Base-by-base conservation (phyloP, 2,797 vertebrate genomes). In the Rachycentron canadum region DNA sequence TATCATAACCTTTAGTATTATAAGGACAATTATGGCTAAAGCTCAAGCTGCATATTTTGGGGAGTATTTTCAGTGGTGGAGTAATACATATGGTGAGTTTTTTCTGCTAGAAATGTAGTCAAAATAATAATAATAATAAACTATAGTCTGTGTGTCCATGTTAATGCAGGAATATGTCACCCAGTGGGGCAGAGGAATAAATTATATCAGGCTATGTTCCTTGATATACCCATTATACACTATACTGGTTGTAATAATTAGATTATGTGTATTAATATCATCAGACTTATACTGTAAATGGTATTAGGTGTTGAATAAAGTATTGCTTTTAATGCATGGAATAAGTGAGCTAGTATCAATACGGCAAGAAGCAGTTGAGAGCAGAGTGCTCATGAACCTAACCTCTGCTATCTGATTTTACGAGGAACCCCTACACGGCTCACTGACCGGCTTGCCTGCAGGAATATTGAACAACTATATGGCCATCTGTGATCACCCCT, bases 401-500 rank as follows among this genome's bases (percentile, higher is more conserved):
- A 60, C n/a, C 23, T 25, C n/a, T 30, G 9, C 32, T 56, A 32
- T 19, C 38, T 69, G 9, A 45, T 63, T 59, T 69, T 41, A 76
- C 55, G 59, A 69, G 23, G 47, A 59, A 34, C 26, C 25, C 55
- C 53, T 68, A 55, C 43, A 47, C 40, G 40, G 45, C 41, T 21
- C 66, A 71, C 26, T 66, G 73, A 82, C 36, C 67, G 53, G 14
- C 62, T 67, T 0, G 14, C 58, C 68, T 52, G 32, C 38, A 73
- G 74, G 38, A 77, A 28, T 76, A 85, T 85, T 73, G 78, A 88
- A 74, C 61, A 41, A 43, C 57, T 52, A 3, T 64, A 47, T 38
- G 30, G 4, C 32, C 58, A 68, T 38, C 7, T 66, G 38, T 49
- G 36, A 62, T 52, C 5, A 10, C 23, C 17, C 32, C 62, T 16